phyloP scores from a whole-genome alignment of 2,797 vertebrate genomes.

The Nannoperca obscura region DNA sequence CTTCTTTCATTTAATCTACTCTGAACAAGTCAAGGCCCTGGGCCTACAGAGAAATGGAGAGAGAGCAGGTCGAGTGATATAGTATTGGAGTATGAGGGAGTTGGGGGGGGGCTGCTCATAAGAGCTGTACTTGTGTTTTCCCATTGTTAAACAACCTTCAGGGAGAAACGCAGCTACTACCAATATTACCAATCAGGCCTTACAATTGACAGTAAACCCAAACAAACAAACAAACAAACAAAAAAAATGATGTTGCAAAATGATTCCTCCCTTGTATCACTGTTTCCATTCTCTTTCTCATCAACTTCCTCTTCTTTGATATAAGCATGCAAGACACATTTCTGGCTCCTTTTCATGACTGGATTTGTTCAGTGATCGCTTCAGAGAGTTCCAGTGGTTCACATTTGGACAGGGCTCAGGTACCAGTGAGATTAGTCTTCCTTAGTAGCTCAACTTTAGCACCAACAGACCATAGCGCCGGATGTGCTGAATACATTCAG shows the following conservation, averaged over 20 bases:
- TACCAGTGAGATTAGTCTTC: constrained; percentile 31
- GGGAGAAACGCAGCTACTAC: constrained; percentile 44
- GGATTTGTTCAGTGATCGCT: constrained; percentile 25
- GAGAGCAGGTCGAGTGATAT: constrained; percentile 51
- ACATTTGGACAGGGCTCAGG: constrained; percentile 31
- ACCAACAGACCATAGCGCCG: constrained; percentile 26
- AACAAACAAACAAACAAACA: too few species aligned
- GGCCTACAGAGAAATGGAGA: constrained; percentile 52
- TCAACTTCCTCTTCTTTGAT: constrained; percentile 9
- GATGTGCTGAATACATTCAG: constrained; percentile 48
- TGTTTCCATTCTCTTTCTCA: neutral
- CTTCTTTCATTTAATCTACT: constrained; percentile 50
- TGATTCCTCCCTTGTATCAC: neutral
- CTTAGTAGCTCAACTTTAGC: constrained; percentile 49
- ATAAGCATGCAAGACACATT: constrained; percentile 28
- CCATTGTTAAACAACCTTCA: constrained; percentile 75
- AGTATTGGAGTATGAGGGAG: constrained; percentile 26
- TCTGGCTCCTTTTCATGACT: constrained; percentile 3
- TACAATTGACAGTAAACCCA: constrained; percentile 18
- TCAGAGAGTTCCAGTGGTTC: constrained; percentile 26
- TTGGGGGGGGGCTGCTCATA: constrained; percentile 2
- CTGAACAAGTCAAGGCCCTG: constrained; percentile 66
- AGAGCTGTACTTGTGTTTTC: constrained; percentile 57
- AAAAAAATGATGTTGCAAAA: neutral
- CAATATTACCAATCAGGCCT: constrained; percentile 57